Base-by-base conservation (phyloP, 2,797 vertebrate species). In the Molossus molossus region DNA sequence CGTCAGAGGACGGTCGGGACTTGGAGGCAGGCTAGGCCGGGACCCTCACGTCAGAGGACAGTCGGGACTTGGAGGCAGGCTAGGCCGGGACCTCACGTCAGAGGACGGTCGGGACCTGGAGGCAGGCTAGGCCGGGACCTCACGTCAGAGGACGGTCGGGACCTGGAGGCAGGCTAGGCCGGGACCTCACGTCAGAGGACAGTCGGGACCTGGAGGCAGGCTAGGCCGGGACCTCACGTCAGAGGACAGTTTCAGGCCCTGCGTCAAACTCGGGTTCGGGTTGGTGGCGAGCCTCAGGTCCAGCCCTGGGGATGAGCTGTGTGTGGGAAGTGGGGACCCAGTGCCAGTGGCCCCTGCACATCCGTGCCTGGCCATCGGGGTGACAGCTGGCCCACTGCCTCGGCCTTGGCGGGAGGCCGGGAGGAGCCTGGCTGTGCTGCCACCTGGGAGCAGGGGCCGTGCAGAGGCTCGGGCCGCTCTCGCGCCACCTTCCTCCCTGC, bases 41-140 rank as follows among this genome's bases (percentile, higher is more conserved):
- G 3, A 5, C n/a, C n/a, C n/a, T n/a, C n/a, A n/a, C n/a, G n/a
- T n/a, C n/a, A n/a, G n/a, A n/a, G n/a, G n/a, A n/a, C 45, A 2
- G 0, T 33, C 12, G 60, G 48, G 29, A 45, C 14, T 18, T 0
- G 1, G 14, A 64, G 81, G 15, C 21, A 2, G 0, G 11, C 13
- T 2, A 0, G 53, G 53, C 1, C 0, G 5, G 45, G 3, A 5
- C n/a, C n/a, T n/a, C n/a, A n/a, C n/a, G n/a, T n/a, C n/a, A n/a
- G n/a, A n/a, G n/a, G n/a, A n/a, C n/a, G n/a, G 0, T 33, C 12
- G 60, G 48, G 29, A 45, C 14, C 23, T 0, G 1, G 14, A 64
- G 81, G 15, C 21, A 2, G 0, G 11, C 13, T 2, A 0, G 53
- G 53, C 1, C 0, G 5, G 45, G 3, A 5, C n/a, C n/a, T n/a